phyloP scores from a whole-genome alignment of 2,797 vertebrate species.

The Smutsia gigantea region DNA sequence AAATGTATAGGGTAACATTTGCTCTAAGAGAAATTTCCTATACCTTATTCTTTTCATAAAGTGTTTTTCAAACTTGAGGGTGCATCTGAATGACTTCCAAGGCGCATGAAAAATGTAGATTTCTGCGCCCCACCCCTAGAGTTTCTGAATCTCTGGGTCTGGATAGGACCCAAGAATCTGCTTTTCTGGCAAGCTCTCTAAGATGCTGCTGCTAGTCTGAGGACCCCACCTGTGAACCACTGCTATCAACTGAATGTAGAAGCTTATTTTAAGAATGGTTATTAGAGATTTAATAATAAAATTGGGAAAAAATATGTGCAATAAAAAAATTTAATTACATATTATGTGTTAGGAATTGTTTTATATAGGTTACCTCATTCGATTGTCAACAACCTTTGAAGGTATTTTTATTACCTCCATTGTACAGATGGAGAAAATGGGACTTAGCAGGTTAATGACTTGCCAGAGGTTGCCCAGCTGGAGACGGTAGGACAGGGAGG shows the following conservation, averaged over 20 bases:
- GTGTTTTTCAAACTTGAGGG: neutral
- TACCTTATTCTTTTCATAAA: neutral
- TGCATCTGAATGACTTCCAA: rapidly evolving
- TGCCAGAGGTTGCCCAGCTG: neutral
- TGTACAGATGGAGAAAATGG: slow-evolving; percentile 5
- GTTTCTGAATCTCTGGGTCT: neutral
- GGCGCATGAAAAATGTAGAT: neutral
- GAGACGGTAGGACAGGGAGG: too few relatives aligned
- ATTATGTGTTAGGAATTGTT: neutral
- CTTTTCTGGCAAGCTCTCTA: neutral
- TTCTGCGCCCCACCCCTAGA: neutral
- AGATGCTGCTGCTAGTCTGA: neutral
- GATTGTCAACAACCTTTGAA: neutral
- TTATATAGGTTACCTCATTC: neutral
- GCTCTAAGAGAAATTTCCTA: neutral
- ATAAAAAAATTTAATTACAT: neutral
- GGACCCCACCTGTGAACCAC: neutral
- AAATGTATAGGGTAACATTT: neutral
- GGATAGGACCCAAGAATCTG: neutral
- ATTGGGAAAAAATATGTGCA: too few relatives aligned
- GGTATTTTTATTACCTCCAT: neutral
- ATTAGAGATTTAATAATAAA: neutral
- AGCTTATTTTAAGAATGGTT: slow-evolving; percentile 28
- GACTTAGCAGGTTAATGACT: neutral
- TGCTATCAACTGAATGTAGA: neutral